Base-by-base conservation (phyloP, 1,140 invertebrate species). In the Trachymyrmex septentrionalis region DNA sequence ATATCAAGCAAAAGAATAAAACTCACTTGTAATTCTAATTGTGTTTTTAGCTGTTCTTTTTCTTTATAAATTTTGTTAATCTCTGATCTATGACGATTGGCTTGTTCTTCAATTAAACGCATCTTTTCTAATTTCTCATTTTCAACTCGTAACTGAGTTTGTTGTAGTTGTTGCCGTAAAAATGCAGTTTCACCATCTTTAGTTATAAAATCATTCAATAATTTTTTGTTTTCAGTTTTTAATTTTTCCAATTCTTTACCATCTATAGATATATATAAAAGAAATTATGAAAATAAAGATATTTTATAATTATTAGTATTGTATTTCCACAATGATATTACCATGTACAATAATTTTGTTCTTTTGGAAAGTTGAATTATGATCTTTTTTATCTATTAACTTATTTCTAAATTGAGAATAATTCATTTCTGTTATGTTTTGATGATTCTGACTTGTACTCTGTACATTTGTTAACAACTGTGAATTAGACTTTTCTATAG, bases 161-260 rank as follows among this genome's bases (percentile, higher is more conserved):
- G 93, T 24, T 92, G 91, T 5, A 94, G 34, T 61, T 92, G 92
- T 38, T 93, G 91, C 27, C 94, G 76, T 3, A 95, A 72, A 89
- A 93, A 94, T 53, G 88, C 87, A 0, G 88, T 88, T 87, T 95
- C 93, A 7, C 94, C 94, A 59, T 94, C 89, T 85, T 95, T 95
- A 7, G 92, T 88, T 87, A 90, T 90, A 69, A 94, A 92, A 34
- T 94, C 90, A 57, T 90, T 80, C 16, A 91, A 73, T 7, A 94
- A 64, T 27, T 94, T 93, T 27, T 92, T 87, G 63, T 94, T 92
- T 66, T 95, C 92, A 71, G 81, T 69, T 63, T 87, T 90, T 63
- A 93, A 85, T 55, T 91, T 93, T 66, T 92, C 90, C n/a, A 93
- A 72, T 72, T 92, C 87, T 0, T 85, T 86, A n/a, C 85, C 69